phyloP scores from a whole-genome alignment of 2,113 vertebrate species.

The Heterotis niloticus region DNA sequence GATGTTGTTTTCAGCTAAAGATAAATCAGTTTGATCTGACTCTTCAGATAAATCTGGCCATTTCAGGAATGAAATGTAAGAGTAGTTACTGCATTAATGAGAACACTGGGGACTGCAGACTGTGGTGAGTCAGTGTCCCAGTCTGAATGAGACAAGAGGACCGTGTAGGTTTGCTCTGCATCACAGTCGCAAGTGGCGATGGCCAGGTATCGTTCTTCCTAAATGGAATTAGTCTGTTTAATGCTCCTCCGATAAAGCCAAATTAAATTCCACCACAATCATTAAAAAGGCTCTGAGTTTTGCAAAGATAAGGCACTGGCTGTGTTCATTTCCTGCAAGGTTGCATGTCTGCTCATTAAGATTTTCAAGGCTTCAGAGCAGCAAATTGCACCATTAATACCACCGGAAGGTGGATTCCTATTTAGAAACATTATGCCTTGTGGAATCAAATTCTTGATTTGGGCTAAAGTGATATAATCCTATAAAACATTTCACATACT shows the following conservation, averaged over 20 bases:
- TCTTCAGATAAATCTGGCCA: not conserved
- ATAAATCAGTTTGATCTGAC: not conserved
- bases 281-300: constrained; percentile 53
- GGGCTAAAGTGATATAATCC: not conserved
- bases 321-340: constrained; percentile 55
- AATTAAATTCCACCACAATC: constrained; percentile 61
- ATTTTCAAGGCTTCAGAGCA: constrained; percentile 45
- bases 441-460: not conserved
- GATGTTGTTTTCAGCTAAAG: too few species aligned
- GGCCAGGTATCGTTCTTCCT: constrained; percentile 50
- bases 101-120: constrained; percentile 5
- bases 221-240: constrained; percentile 61
- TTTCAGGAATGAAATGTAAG: not conserved
- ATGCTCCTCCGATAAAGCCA: constrained; percentile 49
- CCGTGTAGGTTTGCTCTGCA: constrained; percentile 31
- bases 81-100: constrained; percentile 4
- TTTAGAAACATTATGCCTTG: constrained; percentile 35
- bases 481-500: not conserved
- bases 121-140: not conserved
- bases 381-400: constrained; percentile 54
- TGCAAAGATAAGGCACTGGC: constrained; percentile 50
- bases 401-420: constrained; percentile 44
- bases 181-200: constrained; percentile 41
- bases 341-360: constrained; percentile 43
- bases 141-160: not conserved